Evolutionary conservation across 53 echinoderm and acorn worm species (phyloP), one percentile per base, ranked within the genome.

Genomic region (Astropecten irregularis): DNA sequence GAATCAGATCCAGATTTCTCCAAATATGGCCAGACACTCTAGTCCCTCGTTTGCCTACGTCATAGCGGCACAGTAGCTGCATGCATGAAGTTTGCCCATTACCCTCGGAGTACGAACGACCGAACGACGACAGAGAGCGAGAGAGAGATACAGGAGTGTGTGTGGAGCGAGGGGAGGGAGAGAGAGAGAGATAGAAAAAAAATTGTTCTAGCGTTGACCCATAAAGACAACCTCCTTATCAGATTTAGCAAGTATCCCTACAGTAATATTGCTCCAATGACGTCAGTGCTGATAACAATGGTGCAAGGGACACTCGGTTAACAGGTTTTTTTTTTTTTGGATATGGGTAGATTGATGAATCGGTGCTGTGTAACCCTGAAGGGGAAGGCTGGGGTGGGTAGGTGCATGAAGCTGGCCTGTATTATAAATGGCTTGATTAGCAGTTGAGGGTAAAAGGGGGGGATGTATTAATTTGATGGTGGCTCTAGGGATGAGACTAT

Each of bases 261-360:
- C 79, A 79, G 79, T 25, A 62, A 62, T 60, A 62, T 32, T 60
- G 62, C 13, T 14, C 28, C 59, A 60, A 62, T 79, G 79, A 79
- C 79, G 79, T 79, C 79, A 79, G 79, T 79, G 62, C 46, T 28
- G 60, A 60, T 46, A 79, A 79, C 79, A 79, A 79, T 79, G 79
- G 79, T 62, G 62, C 61, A 56, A n/a, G 46, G 61, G 61, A 60
- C 79, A 60, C 79, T 42, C 46, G 20, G 79, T 60, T 44, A 79
- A 60, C 33, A 79, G 79, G 62, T 62, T 46, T 37, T 46, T n/a
- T 13, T n/a, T n/a, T n/a, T n/a, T n/a, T n/a, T n/a, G n/a, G n/a
- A n/a, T n/a, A n/a, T n/a, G n/a, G 38, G 33, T 47, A 46, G 26
- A 79, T 62, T 62, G 79, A 62, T 60, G 79, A 62, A 61, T 60